phyloP scores from a whole-genome alignment of 2,113 vertebrate species.

The Progne subis region DNA sequence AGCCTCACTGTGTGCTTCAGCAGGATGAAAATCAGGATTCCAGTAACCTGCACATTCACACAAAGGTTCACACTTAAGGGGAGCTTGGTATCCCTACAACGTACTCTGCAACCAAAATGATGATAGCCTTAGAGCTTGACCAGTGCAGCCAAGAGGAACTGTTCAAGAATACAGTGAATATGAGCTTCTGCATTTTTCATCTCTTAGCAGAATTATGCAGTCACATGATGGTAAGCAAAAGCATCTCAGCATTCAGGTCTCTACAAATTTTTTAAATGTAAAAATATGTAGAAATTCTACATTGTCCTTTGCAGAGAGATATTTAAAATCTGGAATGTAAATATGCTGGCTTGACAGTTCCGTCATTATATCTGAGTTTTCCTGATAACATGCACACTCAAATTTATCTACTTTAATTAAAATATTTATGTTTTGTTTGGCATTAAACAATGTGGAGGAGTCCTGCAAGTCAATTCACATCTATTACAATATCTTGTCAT shows the following conservation, averaged over 20 bases:
- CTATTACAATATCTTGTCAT: background rate
- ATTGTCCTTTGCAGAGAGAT: background rate
- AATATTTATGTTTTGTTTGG: background rate
- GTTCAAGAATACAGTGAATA: background rate
- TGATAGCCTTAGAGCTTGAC: background rate
- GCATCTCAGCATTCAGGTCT: background rate
- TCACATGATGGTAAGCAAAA: background rate
- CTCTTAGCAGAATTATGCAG: background rate
- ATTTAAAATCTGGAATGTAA: background rate
- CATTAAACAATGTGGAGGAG: background rate
- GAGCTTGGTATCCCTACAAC: background rate
- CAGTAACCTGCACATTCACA: background rate
- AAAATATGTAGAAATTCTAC: background rate
- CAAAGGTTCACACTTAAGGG: background rate
- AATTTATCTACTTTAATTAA: background rate
- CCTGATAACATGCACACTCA: accelerated
- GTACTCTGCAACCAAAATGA: background rate
- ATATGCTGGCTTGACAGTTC: background rate
- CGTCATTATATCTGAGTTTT: background rate
- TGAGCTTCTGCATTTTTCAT: background rate
- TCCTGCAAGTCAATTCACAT: background rate
- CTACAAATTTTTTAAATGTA: background rate
- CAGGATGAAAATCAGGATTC: background rate
- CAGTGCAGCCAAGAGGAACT: background rate
- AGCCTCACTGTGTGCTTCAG: background rate